Evolutionary conservation across 2,888 invertebrate genomes (phyloP).

Genomic region (Pogonocherus hispidulus): DNA sequence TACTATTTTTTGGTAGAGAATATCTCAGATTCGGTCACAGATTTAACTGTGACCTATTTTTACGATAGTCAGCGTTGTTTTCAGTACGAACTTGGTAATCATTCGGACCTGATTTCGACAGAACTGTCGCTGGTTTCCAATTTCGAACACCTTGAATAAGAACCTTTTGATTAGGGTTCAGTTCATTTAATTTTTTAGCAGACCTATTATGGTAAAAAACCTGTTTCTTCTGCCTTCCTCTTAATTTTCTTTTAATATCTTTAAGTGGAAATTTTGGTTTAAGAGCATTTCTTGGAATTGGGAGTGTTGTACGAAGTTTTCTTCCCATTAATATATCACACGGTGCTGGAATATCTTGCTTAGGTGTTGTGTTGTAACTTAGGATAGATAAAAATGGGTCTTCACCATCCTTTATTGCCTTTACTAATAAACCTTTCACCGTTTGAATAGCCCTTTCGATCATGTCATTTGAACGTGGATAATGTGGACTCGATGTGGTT

Average conservation of each 20-base stretch:
- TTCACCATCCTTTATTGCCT: not conserved
- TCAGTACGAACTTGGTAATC: no score
- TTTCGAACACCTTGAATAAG: not conserved
- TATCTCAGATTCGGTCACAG: no score
- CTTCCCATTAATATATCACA: not conserved
- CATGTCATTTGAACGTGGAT: slow-evolving; percentile 42
- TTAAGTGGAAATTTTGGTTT: not conserved
- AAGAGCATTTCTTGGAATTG: not conserved
- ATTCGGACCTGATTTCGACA: no score
- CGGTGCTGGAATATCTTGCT: not conserved
- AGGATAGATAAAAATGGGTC: not conserved
- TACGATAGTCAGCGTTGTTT: no score
- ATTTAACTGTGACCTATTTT: no score
- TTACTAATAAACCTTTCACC: slow-evolving; percentile 34
- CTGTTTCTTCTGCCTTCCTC: not conserved
- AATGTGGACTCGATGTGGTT: slow-evolving; percentile 9
- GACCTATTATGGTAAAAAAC: not conserved
- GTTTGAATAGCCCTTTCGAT: slow-evolving; percentile 47
- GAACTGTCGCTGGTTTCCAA: no score
- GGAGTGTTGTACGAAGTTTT: slow-evolving; percentile 1
- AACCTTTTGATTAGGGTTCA: not conserved
- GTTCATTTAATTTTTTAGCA: not conserved
- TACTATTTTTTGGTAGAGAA: no score
- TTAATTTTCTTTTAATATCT: not conserved
- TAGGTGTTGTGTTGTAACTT: not conserved